Conservation (phyloP, 2,888 invertebrate species). For the Tenodera sinensis region DNA sequence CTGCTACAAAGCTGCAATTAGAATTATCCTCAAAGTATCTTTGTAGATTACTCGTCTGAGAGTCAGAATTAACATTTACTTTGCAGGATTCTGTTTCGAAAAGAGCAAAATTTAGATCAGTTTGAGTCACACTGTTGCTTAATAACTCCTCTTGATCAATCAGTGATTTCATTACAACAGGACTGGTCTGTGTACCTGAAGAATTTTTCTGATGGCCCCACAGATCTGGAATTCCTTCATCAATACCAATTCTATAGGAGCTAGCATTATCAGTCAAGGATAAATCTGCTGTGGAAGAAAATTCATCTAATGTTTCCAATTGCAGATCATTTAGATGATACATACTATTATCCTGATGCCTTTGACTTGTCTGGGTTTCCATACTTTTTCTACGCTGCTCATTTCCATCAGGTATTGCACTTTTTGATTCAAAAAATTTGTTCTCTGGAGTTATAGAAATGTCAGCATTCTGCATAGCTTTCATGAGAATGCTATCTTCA, state of each 20-base stretch:
- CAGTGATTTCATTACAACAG: conserved; percentile 32
- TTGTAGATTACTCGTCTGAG: conserved; percentile 33
- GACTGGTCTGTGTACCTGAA: conserved; percentile 45
- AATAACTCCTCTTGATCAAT: conserved; percentile 41
- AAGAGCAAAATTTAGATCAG: conserved; percentile 35
- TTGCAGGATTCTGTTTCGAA: conserved; percentile 20
- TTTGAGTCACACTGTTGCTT: conserved; percentile 39
- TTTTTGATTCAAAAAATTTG: conserved; percentile 11
- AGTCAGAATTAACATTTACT: conserved; percentile 33
- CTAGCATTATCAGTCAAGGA: background rate
- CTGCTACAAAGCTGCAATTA: conserved; percentile 13
- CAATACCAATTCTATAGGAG: background rate
- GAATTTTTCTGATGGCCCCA: conserved; percentile 39
- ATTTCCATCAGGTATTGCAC: conserved; percentile 6
- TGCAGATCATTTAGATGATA: background rate
- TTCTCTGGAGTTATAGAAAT: conserved; percentile 23
- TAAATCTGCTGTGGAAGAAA: background rate
- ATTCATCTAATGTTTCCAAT: background rate
- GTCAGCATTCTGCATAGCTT: conserved; percentile 34
- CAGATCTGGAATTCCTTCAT: conserved; percentile 26
- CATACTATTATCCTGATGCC: background rate
- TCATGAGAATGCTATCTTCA: conserved; percentile 39
- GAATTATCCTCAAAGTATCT: conserved; percentile 27
- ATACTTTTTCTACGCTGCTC: conserved; percentile 29
- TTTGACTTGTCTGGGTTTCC: conserved; percentile 28